A percentile compares a stretch with the other conserved stretches of the same genome.
These are phyloP conservation scores for Labeo calbasu DNA, from an alignment of 2,797 vertebrate genomes.

Conservation along the genomic window DNA sequence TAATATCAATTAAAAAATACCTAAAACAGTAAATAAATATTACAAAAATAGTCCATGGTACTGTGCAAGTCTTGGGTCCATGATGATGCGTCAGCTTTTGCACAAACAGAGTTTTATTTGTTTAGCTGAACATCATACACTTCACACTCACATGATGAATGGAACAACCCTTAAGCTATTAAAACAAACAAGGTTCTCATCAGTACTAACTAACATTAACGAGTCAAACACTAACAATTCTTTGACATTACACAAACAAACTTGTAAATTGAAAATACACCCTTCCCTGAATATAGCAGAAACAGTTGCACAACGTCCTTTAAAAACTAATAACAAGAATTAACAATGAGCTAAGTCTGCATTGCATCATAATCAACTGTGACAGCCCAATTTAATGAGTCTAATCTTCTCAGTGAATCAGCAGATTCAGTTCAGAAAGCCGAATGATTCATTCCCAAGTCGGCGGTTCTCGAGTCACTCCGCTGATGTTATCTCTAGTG, in stretches of 20 bases:
- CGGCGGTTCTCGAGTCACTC: not conserved
- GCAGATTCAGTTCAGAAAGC: not conserved
- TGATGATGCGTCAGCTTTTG: constrained; percentile 5
- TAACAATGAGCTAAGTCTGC: not conserved
- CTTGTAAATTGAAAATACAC: not conserved
- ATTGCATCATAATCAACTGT: not conserved
- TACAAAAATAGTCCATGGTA: not conserved
- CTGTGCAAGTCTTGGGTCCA: not conserved
- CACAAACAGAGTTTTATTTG: constrained; percentile 25
- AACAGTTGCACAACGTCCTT: not conserved
- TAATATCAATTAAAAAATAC: not conserved
- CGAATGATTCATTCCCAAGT: not conserved
- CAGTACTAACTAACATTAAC: constrained; percentile 11
- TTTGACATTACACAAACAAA: constrained; percentile 26
- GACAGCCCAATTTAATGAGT: not conserved
- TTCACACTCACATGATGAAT: not conserved
- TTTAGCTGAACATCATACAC: constrained; percentile 15
- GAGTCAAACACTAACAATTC: not conserved
- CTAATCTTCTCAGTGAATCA: not conserved
- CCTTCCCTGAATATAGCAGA: constrained; percentile 5
- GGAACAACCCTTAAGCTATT: constrained; percentile 8
- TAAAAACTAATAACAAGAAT: constrained; percentile 22
- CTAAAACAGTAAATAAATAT: not conserved
- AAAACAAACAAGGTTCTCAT: constrained; percentile 26
- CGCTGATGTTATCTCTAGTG: not conserved